A percentile compares a stretch with the other conserved stretches of the same genome.
Conservation (phyloP, 1,140 invertebrate species). For the Nephotettix cincticeps region DNA sequence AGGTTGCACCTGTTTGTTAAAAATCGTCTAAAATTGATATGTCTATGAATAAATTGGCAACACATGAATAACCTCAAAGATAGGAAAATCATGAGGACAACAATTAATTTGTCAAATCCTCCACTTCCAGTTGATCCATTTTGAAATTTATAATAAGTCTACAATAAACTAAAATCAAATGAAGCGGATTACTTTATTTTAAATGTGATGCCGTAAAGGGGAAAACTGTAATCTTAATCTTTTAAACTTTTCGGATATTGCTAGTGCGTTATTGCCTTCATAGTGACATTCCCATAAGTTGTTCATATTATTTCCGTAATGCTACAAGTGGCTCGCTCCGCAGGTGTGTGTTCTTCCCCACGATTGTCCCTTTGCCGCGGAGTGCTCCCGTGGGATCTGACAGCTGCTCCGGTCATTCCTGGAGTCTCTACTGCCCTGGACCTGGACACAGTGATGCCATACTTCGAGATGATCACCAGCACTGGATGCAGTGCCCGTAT, state of each 20-base stretch:
- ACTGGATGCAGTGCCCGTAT: constrained; percentile 62
- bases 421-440: constrained; percentile 45
- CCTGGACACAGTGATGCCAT: constrained; percentile 50
- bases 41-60: too few species aligned
- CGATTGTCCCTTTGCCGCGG: constrained; percentile 51
- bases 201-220: background rate
- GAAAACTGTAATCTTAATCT: background rate
- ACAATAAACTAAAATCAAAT: too few species aligned
- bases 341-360: constrained; percentile 37
- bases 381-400: constrained; percentile 62
- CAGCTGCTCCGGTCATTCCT: constrained; percentile 48
- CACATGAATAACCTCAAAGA: too few species aligned
- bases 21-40: too few species aligned
- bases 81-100: too few species aligned
- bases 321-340: background rate
- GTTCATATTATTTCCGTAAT: too few species aligned
- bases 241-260: background rate
- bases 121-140: too few species aligned
- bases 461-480: constrained; percentile 55
- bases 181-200: too few species aligned
- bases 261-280: background rate
- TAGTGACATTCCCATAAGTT: background rate
- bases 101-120: too few species aligned
- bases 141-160: too few species aligned
- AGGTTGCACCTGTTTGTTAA: too few species aligned